Percentiles rank a stretch among this genome's conserved stretches.
phyloP scores from a whole-genome alignment of 37 sponge, comb jelly and placozoan species.

The Bolinopsis microptera region DNA sequence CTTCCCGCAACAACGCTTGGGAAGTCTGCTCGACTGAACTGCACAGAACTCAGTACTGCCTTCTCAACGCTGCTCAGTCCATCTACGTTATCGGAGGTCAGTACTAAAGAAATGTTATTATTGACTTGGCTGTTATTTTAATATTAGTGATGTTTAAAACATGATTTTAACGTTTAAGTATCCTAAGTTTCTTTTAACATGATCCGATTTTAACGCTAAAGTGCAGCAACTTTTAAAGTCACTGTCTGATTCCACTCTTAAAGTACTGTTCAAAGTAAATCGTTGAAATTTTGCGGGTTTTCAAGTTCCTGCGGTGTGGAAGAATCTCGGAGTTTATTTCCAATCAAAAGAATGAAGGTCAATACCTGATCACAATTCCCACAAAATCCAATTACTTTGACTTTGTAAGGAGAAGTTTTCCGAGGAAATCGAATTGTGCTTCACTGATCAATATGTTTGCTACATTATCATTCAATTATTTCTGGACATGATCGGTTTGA shows the following conservation, averaged over 20 bases:
- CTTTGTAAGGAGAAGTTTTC: not conserved
- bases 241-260: not conserved
- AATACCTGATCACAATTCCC: not conserved
- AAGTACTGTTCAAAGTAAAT: not conserved
- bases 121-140: not conserved
- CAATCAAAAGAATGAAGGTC: not conserved
- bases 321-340: not conserved
- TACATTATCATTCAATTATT: not conserved
- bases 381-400: not conserved
- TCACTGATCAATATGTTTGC: not conserved
- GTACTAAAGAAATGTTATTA: not conserved
- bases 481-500: not conserved
- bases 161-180: not conserved
- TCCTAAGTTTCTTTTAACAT: too few species aligned
- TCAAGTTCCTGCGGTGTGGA: not conserved
- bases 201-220: not conserved
- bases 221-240: not conserved
- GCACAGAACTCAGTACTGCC: not conserved
- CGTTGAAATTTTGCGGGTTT: not conserved
- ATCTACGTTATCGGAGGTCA: slow-evolving; percentile 1
- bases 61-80: not conserved
- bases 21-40: not conserved
- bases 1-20: slow-evolving; percentile 18
- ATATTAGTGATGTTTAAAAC: not conserved
- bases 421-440: not conserved